phyloP scores from a whole-genome alignment of 2,888 invertebrate genomes.

The Lymantria dispar region DNA sequence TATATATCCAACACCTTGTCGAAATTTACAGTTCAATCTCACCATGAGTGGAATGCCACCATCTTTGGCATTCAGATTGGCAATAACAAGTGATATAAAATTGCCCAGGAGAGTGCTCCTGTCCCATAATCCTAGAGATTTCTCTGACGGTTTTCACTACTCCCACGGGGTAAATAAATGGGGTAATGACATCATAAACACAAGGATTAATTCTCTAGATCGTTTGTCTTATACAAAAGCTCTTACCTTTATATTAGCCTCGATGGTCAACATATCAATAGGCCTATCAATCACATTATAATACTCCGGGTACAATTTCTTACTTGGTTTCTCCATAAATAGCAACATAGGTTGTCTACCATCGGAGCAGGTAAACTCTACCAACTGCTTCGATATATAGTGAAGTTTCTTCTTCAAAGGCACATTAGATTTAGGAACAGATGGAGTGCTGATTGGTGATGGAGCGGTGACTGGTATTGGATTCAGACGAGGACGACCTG shows the following conservation, averaged over 20 bases:
- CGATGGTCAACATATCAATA: slow-evolving; percentile 97
- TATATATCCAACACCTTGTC: too few relatives aligned
- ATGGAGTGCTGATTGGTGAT: slow-evolving; percentile 40
- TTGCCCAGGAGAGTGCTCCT: too few relatives aligned
- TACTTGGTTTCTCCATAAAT: slow-evolving; percentile 98
- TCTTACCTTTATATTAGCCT: slow-evolving; percentile 90
- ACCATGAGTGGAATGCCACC: too few relatives aligned
- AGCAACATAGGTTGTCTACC: slow-evolving; percentile 94
- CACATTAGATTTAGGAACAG: slow-evolving; percentile 66
- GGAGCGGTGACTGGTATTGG: slow-evolving; percentile 45
- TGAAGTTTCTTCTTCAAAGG: slow-evolving; percentile 91
- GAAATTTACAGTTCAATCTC: too few relatives aligned
- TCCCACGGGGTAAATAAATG: too few relatives aligned
- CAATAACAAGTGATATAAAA: too few relatives aligned
- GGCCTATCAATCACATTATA: slow-evolving; percentile 96
- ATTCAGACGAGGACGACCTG: slow-evolving; percentile 73
- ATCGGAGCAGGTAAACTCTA: slow-evolving; percentile 81
- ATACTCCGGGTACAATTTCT: slow-evolving; percentile 97
- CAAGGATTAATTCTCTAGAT: too few relatives aligned
- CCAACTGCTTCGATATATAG: slow-evolving; percentile 86
- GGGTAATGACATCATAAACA: too few relatives aligned
- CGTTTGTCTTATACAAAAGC: too few relatives aligned
- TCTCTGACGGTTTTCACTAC: too few relatives aligned
- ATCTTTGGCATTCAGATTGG: too few relatives aligned
- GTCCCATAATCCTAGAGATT: too few relatives aligned